A percentile compares a stretch with the other conserved stretches of the same genome.
Evolutionary conservation across 2,113 vertebrate genomes (phyloP).

Genomic region (Zapornia atra): DNA sequence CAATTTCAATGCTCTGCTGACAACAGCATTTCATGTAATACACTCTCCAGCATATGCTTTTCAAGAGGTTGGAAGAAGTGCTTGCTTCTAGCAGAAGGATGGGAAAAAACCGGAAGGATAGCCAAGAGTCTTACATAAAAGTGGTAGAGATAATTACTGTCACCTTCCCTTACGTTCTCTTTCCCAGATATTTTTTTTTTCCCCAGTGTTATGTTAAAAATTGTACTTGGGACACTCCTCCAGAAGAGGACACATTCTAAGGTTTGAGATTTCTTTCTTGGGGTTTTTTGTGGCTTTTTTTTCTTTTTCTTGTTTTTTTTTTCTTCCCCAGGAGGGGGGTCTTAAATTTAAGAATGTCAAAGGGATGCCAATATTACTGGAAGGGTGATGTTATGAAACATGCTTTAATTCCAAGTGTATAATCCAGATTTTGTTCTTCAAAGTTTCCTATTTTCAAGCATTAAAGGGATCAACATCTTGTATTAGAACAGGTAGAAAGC

Average conservation of each 20-base stretch:
- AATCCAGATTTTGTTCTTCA: neutral
- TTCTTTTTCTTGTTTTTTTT: too few species aligned
- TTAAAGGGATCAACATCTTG: neutral
- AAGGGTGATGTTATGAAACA: neutral
- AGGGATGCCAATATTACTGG: neutral
- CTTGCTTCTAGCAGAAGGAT: neutral
- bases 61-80: neutral
- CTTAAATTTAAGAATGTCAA: neutral
- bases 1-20: slow-evolving; percentile 19
- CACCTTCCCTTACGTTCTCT: neutral
- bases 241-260: neutral
- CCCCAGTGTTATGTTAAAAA: neutral
- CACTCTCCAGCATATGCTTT: neutral
- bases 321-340: accelerated
- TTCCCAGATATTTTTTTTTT: neutral
- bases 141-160: neutral
- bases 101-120: neutral
- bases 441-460: neutral
- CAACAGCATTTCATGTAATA: neutral
- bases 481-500: neutral
- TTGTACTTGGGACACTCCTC: neutral
- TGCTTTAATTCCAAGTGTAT: neutral
- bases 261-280: neutral
- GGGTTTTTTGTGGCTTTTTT: too few species aligned
- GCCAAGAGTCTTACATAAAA: neutral